Base-by-base conservation (phyloP, 2,113 vertebrate genomes). In the Rhodinocichla rosea region DNA sequence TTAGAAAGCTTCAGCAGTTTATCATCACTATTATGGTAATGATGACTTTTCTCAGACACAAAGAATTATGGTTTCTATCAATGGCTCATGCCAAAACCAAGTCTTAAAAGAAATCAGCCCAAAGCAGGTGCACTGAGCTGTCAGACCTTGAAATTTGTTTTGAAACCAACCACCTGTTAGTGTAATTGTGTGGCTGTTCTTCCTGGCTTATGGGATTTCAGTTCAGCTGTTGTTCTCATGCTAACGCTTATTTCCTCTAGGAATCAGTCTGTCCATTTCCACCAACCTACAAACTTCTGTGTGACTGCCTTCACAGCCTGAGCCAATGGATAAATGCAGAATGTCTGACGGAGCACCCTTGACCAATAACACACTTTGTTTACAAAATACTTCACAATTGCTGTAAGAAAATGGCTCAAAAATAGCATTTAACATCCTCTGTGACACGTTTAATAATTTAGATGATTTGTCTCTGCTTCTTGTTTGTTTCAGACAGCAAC, bases 151-250 rank as follows among this genome's bases (percentile, higher is more conserved):
- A 98, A 97, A 98, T 97, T 97, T 98, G 97, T 98, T 98, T 98
- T 98, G 98, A 97, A 97, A 97, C 95, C 53, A 91, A 96, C 97
- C 98, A 98, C 98, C 98, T 98, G 98, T 97, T 98, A 94, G 95
- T 97, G 97, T 97, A 97, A 98, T 98, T 98, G 98, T 98, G 97
- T 97, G 85, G 95, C 89, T 96, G 95, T 97, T 98, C 95, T 98
- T 98, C 98, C 98, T 98, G 98, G 97, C 98, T 98, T 98, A 98
- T 98, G 98, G 98, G 98, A 98, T 98, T 97, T 97, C 94, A 92
- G 89, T 97, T 97, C 98, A 97, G 98, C 97, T 98, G 98, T 97
- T 97, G 97, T 98, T 98, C 98, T 98, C 98, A 98, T 97, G 97
- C 97, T 79, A 97, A 97, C 80, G 11, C 97, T 97, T 97, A 98